A percentile compares a stretch with the other conserved stretches of the same genome.
These are phyloP conservation scores for Lepidochitona cinerea DNA, from an alignment of 2,888 invertebrate species.

Conservation along the genomic window DNA sequence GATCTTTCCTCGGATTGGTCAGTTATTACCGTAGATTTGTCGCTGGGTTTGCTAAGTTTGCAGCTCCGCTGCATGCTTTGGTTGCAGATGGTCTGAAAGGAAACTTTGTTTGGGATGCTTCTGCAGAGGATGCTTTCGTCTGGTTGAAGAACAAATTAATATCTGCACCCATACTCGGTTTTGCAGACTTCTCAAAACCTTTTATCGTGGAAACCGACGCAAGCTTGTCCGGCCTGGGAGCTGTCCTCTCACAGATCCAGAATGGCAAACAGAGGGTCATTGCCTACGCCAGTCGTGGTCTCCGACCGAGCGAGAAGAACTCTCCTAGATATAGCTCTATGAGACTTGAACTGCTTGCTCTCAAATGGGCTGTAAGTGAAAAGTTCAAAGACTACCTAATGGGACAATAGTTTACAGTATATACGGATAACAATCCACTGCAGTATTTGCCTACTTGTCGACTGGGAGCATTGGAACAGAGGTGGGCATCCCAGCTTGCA, in stretches of 20 bases:
- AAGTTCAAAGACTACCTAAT: slow-evolving; percentile 28
- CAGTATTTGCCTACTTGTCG: neutral
- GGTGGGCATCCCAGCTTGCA: neutral
- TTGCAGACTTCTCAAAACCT: no score
- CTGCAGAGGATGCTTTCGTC: slow-evolving; percentile 25
- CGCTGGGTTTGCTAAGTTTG: slow-evolving; percentile 17
- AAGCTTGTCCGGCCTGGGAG: neutral
- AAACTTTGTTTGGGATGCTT: slow-evolving; percentile 15
- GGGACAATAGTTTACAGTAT: slow-evolving; percentile 20
- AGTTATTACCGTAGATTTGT: slow-evolving; percentile 24
- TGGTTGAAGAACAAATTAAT: slow-evolving; percentile 21
- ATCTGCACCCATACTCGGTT: no score
- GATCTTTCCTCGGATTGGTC: slow-evolving; percentile 27
- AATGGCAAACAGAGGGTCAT: slow-evolving; percentile 10
- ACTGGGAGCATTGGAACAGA: neutral
- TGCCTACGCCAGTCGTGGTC: slow-evolving; percentile 16
- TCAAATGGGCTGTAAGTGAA: slow-evolving; percentile 31
- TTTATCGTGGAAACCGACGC: no score
- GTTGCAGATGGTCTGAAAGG: slow-evolving; percentile 10
- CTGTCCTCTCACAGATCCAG: slow-evolving; percentile 15
- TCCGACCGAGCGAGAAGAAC: neutral
- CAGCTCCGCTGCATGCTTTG: slow-evolving; percentile 16
- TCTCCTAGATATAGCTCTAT: slow-evolving; percentile 15
- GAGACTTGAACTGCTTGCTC: slow-evolving; percentile 14
- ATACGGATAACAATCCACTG: neutral